Conservation (phyloP, 2,113 vertebrate species). For the Hipposideros armiger region DNA sequence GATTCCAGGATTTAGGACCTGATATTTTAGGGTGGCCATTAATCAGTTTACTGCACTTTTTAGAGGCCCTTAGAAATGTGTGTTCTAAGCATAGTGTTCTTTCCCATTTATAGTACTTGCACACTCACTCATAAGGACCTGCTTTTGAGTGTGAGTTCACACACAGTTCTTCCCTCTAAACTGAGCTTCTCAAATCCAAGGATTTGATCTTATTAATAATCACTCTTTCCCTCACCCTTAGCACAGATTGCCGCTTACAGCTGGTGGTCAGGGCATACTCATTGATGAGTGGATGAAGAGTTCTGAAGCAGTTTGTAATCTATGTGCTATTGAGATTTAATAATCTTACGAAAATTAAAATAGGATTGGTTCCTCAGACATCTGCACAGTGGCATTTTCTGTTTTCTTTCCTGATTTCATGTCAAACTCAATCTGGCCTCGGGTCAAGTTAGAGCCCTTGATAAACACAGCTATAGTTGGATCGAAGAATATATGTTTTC, state of each 20-base stretch:
- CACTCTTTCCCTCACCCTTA: not conserved
- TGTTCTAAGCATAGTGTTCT: not conserved
- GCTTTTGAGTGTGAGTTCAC: not conserved
- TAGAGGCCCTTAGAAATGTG: not conserved
- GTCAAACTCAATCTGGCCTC: not conserved
- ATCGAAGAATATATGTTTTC: not conserved
- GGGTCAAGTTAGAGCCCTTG: not conserved
- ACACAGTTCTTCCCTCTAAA: not conserved
- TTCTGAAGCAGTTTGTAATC: not conserved
- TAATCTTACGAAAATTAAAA: not conserved
- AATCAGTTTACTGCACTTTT: not conserved
- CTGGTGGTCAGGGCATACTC: not conserved
- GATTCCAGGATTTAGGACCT: not conserved
- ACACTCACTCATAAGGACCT: not conserved
- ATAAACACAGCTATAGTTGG: not conserved
- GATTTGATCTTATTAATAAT: not conserved
- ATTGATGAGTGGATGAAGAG: not conserved
- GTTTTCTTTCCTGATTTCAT: not conserved
- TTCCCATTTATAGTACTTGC: not conserved
- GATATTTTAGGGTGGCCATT: not conserved
- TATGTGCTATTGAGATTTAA: not conserved
- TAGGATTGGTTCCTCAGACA: not conserved
- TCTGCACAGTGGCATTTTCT: not conserved
- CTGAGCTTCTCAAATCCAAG: not conserved
- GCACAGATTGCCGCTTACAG: not conserved